Conservation (phyloP, 2,888 invertebrate species). For the Crossocerus cetratus region DNA sequence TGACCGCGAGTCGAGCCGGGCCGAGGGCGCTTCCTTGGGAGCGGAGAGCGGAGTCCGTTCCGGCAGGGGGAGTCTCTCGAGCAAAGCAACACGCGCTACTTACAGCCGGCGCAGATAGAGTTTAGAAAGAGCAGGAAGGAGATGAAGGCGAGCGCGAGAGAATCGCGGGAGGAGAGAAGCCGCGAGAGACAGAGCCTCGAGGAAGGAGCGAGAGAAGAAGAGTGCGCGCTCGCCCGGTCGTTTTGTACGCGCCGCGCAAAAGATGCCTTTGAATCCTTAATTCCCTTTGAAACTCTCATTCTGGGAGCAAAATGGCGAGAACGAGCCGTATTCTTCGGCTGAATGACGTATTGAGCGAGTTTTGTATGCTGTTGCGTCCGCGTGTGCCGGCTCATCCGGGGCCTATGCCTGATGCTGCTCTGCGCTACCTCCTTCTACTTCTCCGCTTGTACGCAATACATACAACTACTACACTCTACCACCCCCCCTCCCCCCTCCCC, state of each 20-base stretch:
- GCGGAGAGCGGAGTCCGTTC: slow-evolving; percentile 38
- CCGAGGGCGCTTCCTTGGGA: slow-evolving; percentile 42
- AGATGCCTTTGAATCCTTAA: slow-evolving; percentile 77
- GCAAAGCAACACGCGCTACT: slow-evolving; percentile 21
- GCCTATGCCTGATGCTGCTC: slow-evolving; percentile 53
- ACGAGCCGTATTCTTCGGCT: slow-evolving; percentile 76
- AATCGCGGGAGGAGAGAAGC: slow-evolving; percentile 29
- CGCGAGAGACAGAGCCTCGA: background rate
- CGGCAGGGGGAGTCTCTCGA: background rate
- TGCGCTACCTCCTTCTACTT: slow-evolving; percentile 37
- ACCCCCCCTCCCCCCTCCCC: slow-evolving; percentile 50
- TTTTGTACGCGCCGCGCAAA: slow-evolving; percentile 74
- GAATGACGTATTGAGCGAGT: slow-evolving; percentile 77
- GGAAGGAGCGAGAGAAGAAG: slow-evolving; percentile 10
- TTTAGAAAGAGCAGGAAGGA: slow-evolving; percentile 16
- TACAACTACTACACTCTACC: background rate
- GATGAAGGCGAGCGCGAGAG: slow-evolving; percentile 26
- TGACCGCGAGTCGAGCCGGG: background rate
- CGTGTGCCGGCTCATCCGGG: slow-evolving; percentile 66
- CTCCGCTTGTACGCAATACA: slow-evolving; percentile 45
- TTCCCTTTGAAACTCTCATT: slow-evolving; percentile 77
- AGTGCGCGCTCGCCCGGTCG: slow-evolving; percentile 60
- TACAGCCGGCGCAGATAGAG: slow-evolving; percentile 30
- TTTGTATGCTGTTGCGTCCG: slow-evolving; percentile 73
- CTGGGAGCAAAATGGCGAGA: slow-evolving; percentile 75